These are phyloP conservation scores for Formica exsecta DNA, from an alignment of 1,140 invertebrate species.

Conservation along the genomic window DNA sequence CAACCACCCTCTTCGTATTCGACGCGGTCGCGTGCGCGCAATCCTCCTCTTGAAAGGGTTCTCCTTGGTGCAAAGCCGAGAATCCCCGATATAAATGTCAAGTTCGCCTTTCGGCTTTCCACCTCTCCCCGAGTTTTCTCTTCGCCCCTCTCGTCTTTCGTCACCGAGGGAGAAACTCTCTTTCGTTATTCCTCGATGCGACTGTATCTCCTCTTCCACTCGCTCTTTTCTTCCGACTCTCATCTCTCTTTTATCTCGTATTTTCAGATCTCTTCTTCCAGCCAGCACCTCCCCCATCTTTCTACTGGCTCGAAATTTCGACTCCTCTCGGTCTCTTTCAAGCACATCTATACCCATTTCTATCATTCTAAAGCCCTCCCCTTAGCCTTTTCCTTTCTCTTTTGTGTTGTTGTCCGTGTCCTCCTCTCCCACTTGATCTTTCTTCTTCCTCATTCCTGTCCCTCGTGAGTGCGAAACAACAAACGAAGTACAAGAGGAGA, in stretches of 20 bases:
- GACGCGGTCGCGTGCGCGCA: conserved; percentile 44
- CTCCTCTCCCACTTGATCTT: not conserved
- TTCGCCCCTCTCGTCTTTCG: conserved; percentile 66
- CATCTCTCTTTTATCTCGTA: not conserved
- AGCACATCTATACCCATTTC: conserved; percentile 51
- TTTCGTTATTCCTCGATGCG: conserved; percentile 76
- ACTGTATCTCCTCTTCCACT: conserved; percentile 61
- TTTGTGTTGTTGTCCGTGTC: conserved; percentile 4
- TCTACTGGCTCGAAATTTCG: conserved; percentile 37
- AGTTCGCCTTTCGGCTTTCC: conserved; percentile 84
- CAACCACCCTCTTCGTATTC: conserved; percentile 35
- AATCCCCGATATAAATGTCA: conserved; percentile 86
- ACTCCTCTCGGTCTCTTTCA: conserved; percentile 62
- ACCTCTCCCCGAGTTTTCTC: conserved; percentile 37
- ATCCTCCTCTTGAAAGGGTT: conserved; percentile 77
- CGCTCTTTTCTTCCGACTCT: conserved; percentile 65
- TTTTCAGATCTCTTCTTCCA: conserved; percentile 68
- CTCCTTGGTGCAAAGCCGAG: conserved; percentile 84
- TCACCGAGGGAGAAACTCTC: conserved; percentile 74
- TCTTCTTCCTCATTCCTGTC: not conserved
- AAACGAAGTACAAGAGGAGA: conserved; percentile 72
- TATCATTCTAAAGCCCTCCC: conserved; percentile 65
- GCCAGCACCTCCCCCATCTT: not conserved
- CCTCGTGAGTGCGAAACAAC: conserved; percentile 76
- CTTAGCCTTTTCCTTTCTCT: conserved; percentile 35